A percentile compares a stretch with the other conserved stretches of the same genome.
Conservation (phyloP, 1,140 invertebrate genomes). For the Papilio xuthus region DNA sequence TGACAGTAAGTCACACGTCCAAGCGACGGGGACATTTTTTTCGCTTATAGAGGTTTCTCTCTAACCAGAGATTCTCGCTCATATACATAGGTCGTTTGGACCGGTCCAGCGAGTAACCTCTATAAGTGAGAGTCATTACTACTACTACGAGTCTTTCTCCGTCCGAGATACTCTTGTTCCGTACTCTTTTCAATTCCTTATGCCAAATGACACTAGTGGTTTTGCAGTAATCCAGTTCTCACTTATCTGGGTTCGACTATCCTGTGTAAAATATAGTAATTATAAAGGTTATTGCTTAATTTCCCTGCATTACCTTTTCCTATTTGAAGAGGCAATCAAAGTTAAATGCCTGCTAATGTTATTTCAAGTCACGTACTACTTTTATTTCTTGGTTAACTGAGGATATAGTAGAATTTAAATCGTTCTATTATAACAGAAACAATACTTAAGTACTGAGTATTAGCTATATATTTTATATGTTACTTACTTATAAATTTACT, state of each 20-base stretch:
- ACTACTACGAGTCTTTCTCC: no score
- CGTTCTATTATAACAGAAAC: conserved; percentile 12
- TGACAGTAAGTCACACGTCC: no score
- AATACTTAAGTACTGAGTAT: not conserved
- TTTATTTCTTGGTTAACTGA: conserved; percentile 20
- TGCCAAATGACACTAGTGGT: no score
- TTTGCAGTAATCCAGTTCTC: no score
- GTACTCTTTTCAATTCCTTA: no score
- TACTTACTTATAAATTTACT: not conserved
- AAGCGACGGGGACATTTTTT: no score
- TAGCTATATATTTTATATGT: not conserved
- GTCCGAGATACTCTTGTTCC: no score
- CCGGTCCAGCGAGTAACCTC: no score
- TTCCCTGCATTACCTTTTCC: conserved; percentile 11
- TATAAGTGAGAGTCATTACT: no score
- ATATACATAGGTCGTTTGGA: no score
- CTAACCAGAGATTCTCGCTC: no score
- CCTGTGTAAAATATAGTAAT: not conserved
- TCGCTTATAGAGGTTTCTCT: no score
- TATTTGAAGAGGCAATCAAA: conserved; percentile 17
- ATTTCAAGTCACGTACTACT: conserved; percentile 26
- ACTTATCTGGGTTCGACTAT: not conserved
- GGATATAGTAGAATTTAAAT: conserved; percentile 28
- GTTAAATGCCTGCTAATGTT: conserved; percentile 25
- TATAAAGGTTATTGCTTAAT: conserved; percentile 25